Conservation (phyloP, 1,140 invertebrate species). For the Anadara kagoshimensis region DNA sequence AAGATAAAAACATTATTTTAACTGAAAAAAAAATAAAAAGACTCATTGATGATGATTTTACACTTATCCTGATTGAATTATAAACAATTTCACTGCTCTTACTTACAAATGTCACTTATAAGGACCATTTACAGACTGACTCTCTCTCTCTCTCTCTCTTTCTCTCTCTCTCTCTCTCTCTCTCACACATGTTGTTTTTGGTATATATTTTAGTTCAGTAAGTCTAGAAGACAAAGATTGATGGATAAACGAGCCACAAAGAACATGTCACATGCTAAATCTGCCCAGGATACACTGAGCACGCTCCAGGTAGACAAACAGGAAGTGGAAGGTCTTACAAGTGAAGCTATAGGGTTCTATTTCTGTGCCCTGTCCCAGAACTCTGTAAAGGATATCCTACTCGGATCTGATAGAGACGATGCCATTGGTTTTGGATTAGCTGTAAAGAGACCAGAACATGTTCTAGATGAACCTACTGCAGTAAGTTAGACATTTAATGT, state of each 20-base stretch:
- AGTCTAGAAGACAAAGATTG: constrained; percentile 46
- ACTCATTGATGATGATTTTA: too few species aligned
- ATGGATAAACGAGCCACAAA: constrained; percentile 48
- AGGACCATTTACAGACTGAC: too few species aligned
- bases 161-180: too few species aligned
- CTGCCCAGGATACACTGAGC: constrained; percentile 34
- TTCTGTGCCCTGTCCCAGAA: constrained; percentile 53
- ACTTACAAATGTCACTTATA: too few species aligned
- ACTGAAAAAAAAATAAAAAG: too few species aligned
- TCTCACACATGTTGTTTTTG: not conserved
- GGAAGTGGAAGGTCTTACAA: constrained; percentile 38
- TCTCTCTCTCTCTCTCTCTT: constrained; percentile 1
- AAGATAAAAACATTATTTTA: too few species aligned
- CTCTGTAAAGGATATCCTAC: constrained; percentile 44
- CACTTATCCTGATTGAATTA: too few species aligned
- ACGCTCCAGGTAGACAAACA: constrained; percentile 14
- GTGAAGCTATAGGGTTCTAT: constrained; percentile 41
- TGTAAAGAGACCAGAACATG: constrained; percentile 47
- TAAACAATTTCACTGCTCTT: too few species aligned
- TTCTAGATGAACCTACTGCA: constrained; percentile 50
- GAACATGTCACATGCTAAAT: constrained; percentile 40
- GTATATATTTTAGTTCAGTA: constrained; percentile 44
- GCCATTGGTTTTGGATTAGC: constrained; percentile 55
- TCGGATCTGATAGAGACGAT: constrained; percentile 40
- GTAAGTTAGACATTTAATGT: constrained; percentile 12